Evolutionary conservation across 2,888 invertebrate genomes (phyloP).

Genomic region (Chloroclystis v-ata): DNA sequence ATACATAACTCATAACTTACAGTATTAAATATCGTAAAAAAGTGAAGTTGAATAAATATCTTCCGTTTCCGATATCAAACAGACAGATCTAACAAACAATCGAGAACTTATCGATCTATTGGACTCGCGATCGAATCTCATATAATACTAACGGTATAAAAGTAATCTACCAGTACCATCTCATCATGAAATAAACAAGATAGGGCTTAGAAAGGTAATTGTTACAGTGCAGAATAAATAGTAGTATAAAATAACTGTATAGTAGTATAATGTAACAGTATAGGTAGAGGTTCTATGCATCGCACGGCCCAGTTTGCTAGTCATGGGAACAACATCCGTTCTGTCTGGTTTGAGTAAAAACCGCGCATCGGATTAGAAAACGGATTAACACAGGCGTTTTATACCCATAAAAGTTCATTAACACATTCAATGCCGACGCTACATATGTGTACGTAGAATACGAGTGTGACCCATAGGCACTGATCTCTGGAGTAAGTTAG

Average conservation of each 20-base stretch:
- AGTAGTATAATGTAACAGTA: slow-evolving; percentile 52
- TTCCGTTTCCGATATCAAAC: neutral
- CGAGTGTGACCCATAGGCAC: no score
- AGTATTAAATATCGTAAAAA: no score
- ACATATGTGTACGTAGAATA: no score
- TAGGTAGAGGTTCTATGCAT: slow-evolving; percentile 33
- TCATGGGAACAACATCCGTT: slow-evolving; percentile 49
- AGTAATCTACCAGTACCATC: slow-evolving; percentile 37
- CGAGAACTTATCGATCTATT: slow-evolving; percentile 1
- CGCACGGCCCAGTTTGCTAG: slow-evolving; percentile 50
- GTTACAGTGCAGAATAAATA: slow-evolving; percentile 31
- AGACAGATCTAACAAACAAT: slow-evolving; percentile 4
- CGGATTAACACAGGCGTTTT: slow-evolving; percentile 14
- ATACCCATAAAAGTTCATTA: slow-evolving; percentile 8
- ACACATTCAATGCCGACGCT: no score
- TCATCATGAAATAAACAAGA: slow-evolving; percentile 38
- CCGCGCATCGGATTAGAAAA: slow-evolving; percentile 16
- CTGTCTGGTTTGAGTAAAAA: slow-evolving; percentile 25
- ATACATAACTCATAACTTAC: no score
- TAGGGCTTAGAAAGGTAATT: slow-evolving; percentile 54
- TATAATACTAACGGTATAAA: slow-evolving; percentile 25
- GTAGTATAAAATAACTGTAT: no score
- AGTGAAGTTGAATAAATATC: neutral
- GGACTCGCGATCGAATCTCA: slow-evolving; percentile 19
- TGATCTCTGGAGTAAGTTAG: no score